phyloP scores from a whole-genome alignment of 2,888 invertebrate genomes.

The Lasioglossum malachurum region DNA sequence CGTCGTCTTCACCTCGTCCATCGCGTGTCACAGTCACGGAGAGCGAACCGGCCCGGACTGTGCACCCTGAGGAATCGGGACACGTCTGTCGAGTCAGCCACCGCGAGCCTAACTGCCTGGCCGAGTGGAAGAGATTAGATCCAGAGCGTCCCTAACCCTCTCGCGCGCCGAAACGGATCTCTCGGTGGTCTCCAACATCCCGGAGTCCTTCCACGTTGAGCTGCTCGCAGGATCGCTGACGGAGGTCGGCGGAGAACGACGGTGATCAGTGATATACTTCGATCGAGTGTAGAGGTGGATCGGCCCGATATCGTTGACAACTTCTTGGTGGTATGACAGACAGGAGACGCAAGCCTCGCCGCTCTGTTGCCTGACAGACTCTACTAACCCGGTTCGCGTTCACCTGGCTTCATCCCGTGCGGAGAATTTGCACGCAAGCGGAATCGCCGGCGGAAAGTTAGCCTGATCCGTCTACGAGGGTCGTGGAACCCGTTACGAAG shows the following conservation, averaged over 20 bases:
- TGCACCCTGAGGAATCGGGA: conserved; percentile 15
- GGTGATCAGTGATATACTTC: conserved; percentile 1
- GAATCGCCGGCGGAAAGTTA: conserved; percentile 38
- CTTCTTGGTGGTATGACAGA: not conserved
- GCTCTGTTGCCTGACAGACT: conserved; percentile 16
- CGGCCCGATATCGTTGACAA: not conserved
- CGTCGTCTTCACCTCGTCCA: conserved; percentile 6
- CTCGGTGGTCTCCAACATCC: not conserved
- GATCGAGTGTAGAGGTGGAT: not conserved
- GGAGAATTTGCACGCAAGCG: conserved; percentile 24
- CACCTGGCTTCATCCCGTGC: conserved; percentile 38
- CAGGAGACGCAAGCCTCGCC: conserved; percentile 2
- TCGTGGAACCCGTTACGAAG: conserved; percentile 57
- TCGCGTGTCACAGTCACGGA: conserved; percentile 34
- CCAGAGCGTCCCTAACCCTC: not conserved
- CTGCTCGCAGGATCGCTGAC: not conserved
- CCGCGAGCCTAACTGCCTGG: not conserved
- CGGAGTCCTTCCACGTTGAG: not conserved
- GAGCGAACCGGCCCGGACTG: conserved; percentile 32
- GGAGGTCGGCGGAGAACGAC: not conserved
- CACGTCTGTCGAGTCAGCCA: not conserved
- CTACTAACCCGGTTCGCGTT: conserved; percentile 42
- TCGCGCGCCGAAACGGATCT: not conserved
- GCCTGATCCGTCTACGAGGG: conserved; percentile 48
- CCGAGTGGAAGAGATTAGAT: conserved; percentile 22